phyloP scores from a whole-genome alignment of 2,113 vertebrate species.

The Clarias magur region DNA sequence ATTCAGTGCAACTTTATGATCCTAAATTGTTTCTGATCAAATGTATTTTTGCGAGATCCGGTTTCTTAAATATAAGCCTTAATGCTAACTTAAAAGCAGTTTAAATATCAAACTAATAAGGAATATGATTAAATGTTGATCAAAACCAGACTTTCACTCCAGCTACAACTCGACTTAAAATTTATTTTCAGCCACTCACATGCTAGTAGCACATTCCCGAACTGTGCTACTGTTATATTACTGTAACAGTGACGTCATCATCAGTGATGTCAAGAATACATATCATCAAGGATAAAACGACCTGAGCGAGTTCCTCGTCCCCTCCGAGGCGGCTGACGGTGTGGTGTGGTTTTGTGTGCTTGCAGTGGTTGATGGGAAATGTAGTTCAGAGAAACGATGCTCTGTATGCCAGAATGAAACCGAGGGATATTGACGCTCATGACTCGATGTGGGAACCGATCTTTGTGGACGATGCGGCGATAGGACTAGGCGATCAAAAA shows the following conservation, averaged over 20 bases:
- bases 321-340: conserved; percentile 36
- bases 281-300: background rate
- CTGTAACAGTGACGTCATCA: background rate
- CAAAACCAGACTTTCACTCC: background rate
- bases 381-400: conserved; percentile 78
- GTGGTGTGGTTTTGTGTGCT: conserved; percentile 57
- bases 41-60: background rate
- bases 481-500: conserved; percentile 76
- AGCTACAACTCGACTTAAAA: background rate
- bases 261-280: too few relatives aligned
- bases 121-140: background rate
- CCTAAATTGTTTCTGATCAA: background rate
- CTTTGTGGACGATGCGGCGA: conserved; percentile 76
- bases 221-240: background rate
- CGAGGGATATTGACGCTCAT: conserved; percentile 76
- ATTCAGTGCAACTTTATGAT: background rate
- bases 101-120: background rate
- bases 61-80: background rate
- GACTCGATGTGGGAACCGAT: conserved; percentile 80
- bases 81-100: background rate
- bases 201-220: background rate
- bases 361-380: conserved; percentile 79
- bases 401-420: conserved; percentile 79
- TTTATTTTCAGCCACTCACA: background rate
- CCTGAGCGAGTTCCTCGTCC: background rate